Conservation (phyloP, 1,140 invertebrate genomes). For the Onthophagus taurus region DNA sequence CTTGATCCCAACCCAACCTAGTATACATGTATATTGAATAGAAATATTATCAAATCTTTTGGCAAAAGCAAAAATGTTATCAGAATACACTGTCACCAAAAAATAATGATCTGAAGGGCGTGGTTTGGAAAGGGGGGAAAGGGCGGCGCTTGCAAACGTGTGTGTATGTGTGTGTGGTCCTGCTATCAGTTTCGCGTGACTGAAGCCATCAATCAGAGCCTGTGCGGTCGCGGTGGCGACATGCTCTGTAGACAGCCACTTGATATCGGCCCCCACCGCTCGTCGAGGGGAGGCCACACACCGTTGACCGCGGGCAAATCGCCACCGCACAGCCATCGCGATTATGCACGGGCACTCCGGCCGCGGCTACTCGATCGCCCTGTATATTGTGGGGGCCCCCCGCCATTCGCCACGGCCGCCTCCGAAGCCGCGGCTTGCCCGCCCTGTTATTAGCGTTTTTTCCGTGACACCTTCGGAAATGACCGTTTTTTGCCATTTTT, state of each 20-base stretch:
- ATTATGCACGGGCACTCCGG: constrained; percentile 20
- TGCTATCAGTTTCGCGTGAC: constrained; percentile 34
- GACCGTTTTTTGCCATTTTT: too few species aligned
- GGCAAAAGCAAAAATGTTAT: too few species aligned
- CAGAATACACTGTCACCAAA: constrained; percentile 8
- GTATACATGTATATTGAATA: too few species aligned
- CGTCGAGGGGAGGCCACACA: constrained; percentile 28
- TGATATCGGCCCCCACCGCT: constrained; percentile 31
- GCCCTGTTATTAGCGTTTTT: too few species aligned
- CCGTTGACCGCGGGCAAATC: constrained; percentile 28
- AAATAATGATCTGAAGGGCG: too few species aligned
- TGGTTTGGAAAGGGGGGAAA: constrained; percentile 12
- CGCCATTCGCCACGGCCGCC: too few species aligned
- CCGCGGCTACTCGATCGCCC: too few species aligned
- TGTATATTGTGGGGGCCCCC: too few species aligned
- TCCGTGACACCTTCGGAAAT: too few species aligned
- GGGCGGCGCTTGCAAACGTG: constrained; percentile 17
- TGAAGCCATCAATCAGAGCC: constrained; percentile 36
- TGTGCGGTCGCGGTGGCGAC: constrained; percentile 37
- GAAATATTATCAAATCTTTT: too few species aligned
- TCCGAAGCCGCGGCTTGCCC: too few species aligned
- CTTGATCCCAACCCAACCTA: too few species aligned
- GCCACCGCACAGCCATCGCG: constrained; percentile 26
- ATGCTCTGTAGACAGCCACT: constrained; percentile 38
- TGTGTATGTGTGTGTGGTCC: constrained; percentile 33